Evolutionary conservation across 2,113 vertebrate species (phyloP), one percentile per base, ranked within the genome.

Genomic region (Rhadina sibilatrix): DNA sequence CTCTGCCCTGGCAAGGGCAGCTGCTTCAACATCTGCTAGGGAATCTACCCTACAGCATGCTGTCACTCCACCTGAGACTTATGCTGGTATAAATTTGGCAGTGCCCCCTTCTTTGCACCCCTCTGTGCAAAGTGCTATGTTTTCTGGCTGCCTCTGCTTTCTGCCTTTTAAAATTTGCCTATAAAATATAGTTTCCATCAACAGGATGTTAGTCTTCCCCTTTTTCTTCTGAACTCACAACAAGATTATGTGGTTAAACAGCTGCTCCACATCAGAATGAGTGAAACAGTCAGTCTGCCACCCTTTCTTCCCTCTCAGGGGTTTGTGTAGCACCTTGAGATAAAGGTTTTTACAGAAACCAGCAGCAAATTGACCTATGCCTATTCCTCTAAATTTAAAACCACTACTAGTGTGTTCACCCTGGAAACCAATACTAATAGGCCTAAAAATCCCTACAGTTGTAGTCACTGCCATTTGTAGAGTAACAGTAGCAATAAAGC

Each of bases 51-150:
- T 37, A 33, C 18, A 30, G 69, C 44, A 61, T 37, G 10, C 11
- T 5, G 9, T 38, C 56, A 30, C 47, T 3, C 2, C 33, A 56
- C 22, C 60, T 1, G 6, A 74, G 42, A 53, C 60, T 28, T 40
- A 53, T 0, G 1, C 56, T 23, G 52, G 22, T 49, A 63, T 0
- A 5, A 35, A 79, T 54, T 24, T 75, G 69, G 46, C 1, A 5
- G 38, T 54, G 28, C 10, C 3, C 4, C 5, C 18, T 75, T 71
- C 52, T 79, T 63, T 76, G 40, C 25, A 74, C 16, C 27, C 56
- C 71, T 57, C 46, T 70, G 23, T 65, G 49, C 28, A 42, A 84
- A 85, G 22, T 38, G 27, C 19, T 69, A 35, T 5, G 1, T 56
- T 42, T 78, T 40, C 65, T 4, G 11, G 23, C 78, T 75, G 38